Base-by-base conservation (phyloP, 2,888 invertebrate genomes). In the Machimus atricapillus region DNA sequence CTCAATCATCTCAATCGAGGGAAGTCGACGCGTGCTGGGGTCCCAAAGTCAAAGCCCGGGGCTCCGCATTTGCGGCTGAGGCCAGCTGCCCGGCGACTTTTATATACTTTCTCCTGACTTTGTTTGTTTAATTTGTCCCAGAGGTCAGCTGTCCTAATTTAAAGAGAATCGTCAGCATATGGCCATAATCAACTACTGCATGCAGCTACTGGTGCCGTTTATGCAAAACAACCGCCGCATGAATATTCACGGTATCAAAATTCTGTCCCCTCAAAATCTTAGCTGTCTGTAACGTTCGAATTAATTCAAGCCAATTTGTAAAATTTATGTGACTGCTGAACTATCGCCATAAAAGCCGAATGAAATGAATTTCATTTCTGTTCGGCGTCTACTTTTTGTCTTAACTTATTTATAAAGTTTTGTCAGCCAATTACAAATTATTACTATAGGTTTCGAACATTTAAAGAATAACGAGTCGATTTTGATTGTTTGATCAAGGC, bases 101-200 rank as follows among this genome's bases (percentile, higher is more conserved):
- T 37, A 40, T 37, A 40, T 23, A 37, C 43, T 78, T 78, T 43
- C 78, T 43, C 66, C 78, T 78, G 19, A 23, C 43, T 78, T 43
- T 78, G 78, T 78, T 78, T 78, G 37, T 78, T 78, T 40, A 40
- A 40, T 78, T 40, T 40, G 37, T 23, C 19, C 37, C 78, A 40
- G 78, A 78, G 78, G 37, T 78, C 78, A 78, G 78, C 78, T 43
- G 78, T 78, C 78, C 78, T 78, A 78, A 78, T 78, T 78, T 78
- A 34, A n/a, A 12, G 19, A 40, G 43, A 14, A 43, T 43, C 78
- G 43, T 40, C 43, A 78, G 78, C 78, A 76, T 76, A 37, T 27
- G 66, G 66, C 66, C 66, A 66, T 27, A 66, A 66, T 66, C 66
- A 66, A 66, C 66, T 66, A 66, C 66, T 66, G 66, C 66, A 23